Evolutionary conservation across 2,888 invertebrate species (phyloP).

Genomic region (Macaria notata): DNA sequence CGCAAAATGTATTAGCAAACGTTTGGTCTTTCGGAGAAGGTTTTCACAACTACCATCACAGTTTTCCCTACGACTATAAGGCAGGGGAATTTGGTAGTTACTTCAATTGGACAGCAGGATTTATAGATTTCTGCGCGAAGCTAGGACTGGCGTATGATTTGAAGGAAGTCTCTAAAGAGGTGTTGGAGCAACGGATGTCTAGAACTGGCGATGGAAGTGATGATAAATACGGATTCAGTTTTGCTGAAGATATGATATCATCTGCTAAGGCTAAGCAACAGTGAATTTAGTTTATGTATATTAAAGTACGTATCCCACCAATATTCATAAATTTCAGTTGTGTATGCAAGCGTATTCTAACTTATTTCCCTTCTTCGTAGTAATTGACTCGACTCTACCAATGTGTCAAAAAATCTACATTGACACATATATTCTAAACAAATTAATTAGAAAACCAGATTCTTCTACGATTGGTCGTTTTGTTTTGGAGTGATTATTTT

Average conservation of each 20-base stretch:
- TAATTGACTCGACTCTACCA: no score
- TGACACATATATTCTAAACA: no score
- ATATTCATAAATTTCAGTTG: no score
- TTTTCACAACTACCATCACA: background rate
- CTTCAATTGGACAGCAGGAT: background rate
- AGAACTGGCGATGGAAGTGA: background rate
- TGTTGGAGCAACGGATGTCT: background rate
- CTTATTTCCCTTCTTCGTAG: no score
- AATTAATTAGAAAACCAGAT: no score
- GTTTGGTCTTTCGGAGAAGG: background rate
- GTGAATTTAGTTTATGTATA: no score
- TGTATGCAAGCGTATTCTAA: no score
- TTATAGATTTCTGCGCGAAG: background rate
- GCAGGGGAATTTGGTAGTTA: background rate
- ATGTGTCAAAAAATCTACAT: no score
- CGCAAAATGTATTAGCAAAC: background rate
- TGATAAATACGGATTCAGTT: background rate
- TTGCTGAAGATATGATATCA: background rate
- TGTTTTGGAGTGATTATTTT: no score
- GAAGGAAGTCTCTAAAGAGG: background rate
- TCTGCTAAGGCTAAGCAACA: no score
- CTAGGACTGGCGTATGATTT: background rate
- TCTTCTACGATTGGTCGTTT: no score
- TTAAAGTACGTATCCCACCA: no score
- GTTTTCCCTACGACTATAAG: background rate